Base-by-base conservation (phyloP, 2,113 vertebrate species). In the Pygoscelis adeliae region DNA sequence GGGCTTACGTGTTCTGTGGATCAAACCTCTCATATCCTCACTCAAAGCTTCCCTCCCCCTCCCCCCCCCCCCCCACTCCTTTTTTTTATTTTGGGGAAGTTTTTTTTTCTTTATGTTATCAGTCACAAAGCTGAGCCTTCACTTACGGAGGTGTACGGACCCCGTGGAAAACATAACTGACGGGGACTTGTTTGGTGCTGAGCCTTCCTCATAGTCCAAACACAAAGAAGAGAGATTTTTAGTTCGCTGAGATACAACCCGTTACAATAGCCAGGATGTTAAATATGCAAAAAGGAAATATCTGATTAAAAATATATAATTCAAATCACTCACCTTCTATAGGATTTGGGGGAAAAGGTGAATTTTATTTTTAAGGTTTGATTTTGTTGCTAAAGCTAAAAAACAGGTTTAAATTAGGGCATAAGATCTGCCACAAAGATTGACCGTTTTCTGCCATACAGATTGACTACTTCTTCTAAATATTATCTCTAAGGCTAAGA, bases 401-500 rank as follows among this genome's bases (percentile, higher is more conserved):
- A 50, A 29, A 2, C 16, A 44, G 65, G 62, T 78, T 77, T 67
- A 79, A 85, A 79, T 73, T 5, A 53, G 70, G 72, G 79, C 30
- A 49, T 7, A 61, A 29, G n/a, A 74, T 14, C 72, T 52, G 55
- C 71, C 65, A 53, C 50, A 61, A n/a, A 49, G 65, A 87, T 38
- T 47, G 77, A 79, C 83, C 2, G 13, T 18, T 88, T 87, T 42
- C 91, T 65, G 38, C 61, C 65, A 52, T 4, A 27, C 21, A 27
- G 65, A 87, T 25, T 73, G 71, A 79, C 71, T 90, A 3, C 14
- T 55, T 83, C 83, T 74, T 73, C 66, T 87, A 66, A 73, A 72
- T 50, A 83, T 67, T 44, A 72, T 83, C 83, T 88, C 84, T 73
- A 65, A 84, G 79, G 66, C 84, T 50, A 61, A 69, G 52, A 67